These are phyloP conservation scores for Nephrotoma appendiculata DNA, from an alignment of 2,888 invertebrate genomes.

Conservation along the genomic window DNA sequence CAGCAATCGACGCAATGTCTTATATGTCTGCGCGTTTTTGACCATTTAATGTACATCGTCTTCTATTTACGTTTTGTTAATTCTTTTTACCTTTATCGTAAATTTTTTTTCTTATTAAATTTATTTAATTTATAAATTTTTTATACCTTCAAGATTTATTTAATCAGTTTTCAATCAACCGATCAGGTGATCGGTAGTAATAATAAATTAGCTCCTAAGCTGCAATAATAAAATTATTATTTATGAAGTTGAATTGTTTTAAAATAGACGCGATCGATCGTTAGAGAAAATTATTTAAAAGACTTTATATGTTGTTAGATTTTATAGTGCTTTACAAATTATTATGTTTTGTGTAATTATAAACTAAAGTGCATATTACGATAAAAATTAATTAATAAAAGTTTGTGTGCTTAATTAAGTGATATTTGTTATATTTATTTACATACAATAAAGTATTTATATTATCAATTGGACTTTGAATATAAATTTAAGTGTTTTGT, in stretches of 20 bases:
- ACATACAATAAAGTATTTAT: neutral
- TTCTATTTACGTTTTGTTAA: neutral
- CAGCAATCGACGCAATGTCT: neutral
- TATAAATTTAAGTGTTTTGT: neutral
- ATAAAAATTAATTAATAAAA: neutral
- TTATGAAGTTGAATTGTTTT: neutral
- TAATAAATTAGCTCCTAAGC: neutral
- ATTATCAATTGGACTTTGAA: neutral
- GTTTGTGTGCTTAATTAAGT: neutral
- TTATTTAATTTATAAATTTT: neutral
- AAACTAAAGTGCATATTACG: neutral
- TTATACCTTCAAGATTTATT: neutral
- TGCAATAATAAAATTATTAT: neutral
- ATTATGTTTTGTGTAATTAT: neutral
- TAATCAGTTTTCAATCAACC: slow-evolving; percentile 4
- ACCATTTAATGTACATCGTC: neutral
- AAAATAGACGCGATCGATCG: neutral
- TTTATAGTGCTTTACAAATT: neutral
- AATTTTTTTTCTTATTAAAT: neutral
- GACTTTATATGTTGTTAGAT: neutral
- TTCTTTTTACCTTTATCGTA: neutral
- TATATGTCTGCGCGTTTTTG: neutral
- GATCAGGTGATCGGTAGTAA: slow-evolving; percentile 1
- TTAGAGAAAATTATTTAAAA: neutral
- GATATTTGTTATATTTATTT: neutral